Base-by-base conservation (phyloP, 2,888 invertebrate species). In the Ectemnius continuus region DNA sequence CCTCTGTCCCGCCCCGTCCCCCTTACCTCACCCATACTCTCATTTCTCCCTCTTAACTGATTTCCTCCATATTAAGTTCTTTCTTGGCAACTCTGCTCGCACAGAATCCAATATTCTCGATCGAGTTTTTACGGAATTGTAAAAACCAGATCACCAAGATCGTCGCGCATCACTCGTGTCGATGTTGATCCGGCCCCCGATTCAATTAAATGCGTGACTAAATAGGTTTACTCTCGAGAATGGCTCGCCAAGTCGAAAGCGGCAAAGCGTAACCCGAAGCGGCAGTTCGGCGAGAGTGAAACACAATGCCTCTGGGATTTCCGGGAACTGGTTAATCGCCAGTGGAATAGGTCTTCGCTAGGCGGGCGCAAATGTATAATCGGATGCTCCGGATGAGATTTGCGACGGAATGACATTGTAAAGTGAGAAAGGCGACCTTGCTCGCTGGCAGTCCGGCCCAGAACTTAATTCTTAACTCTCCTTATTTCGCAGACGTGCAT, bases 391-490 rank as follows among this genome's bases (percentile, higher is more conserved):
- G 36, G 36, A 36, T 36, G 36, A 36, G 36, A 36, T 36, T 11
- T 63, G 18, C 57, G 8, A n/a, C 62, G 14, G 14, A 36, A 52
- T 26, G 16, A 46, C 16, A 36, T 60, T 56, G 28, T 28, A 64
- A 60, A 61, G 20, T 16, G 20, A 56, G 46, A 45, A 63, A 11
- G 23, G 18, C 56, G 52, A 61, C 63, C 60, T 64, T 48, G 47
- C 45, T 2, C 52, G n/a, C 1, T n/a, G 8, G 16, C 0, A 16
- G 16, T 13, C n/a, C 52, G 23, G 3, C 23, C 1, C 23, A 23
- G 23, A 23, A 23, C 23, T 23, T 23, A 23, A 23, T 23, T 52
- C 52, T 52, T 13, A 13, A 5, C 45, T 62, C 45, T 14, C 36
- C 56, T 20, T 3, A 4, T 28, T 18, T 2, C 48, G 28, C 28